phyloP scores from a whole-genome alignment of 1,140 invertebrate genomes.

The Cydia strobilella region DNA sequence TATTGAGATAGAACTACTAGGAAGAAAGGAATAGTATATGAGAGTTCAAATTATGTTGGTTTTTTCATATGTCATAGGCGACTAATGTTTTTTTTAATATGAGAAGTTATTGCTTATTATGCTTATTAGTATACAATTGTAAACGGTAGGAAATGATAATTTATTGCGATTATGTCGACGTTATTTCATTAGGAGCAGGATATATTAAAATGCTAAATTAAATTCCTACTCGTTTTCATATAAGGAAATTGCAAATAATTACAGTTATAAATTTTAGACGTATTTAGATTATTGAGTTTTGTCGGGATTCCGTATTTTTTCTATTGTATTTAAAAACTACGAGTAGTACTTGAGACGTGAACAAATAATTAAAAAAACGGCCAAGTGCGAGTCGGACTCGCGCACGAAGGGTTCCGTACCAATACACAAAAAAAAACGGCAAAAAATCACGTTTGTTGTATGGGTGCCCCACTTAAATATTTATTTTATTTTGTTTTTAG shows the following conservation, averaged over 20 bases:
- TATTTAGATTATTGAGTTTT: not conserved
- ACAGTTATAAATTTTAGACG: not conserved
- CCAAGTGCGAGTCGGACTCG: too few species aligned
- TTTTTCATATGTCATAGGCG: constrained; percentile 49
- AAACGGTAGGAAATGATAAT: constrained; percentile 41
- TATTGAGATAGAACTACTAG: not conserved
- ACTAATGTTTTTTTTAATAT: constrained; percentile 59
- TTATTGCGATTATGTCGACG: constrained; percentile 15
- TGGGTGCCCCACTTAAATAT: too few species aligned
- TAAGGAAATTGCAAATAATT: not conserved
- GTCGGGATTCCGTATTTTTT: too few species aligned
- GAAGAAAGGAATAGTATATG: not conserved
- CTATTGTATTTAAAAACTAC: too few species aligned
- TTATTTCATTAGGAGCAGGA: not conserved
- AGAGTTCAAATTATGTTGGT: constrained; percentile 39
- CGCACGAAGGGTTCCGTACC: too few species aligned
- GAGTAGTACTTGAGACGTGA: too few species aligned
- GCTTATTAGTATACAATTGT: constrained; percentile 51
- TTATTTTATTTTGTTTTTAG: too few species aligned
- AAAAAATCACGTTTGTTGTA: too few species aligned
- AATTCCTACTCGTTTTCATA: not conserved
- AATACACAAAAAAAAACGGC: too few species aligned
- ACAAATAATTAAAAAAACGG: too few species aligned
- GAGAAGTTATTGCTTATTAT: constrained; percentile 58
- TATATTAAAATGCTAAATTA: not conserved